These are phyloP conservation scores for Pithys albifrons DNA, from an alignment of 2,113 vertebrate genomes.

Conservation along the genomic window DNA sequence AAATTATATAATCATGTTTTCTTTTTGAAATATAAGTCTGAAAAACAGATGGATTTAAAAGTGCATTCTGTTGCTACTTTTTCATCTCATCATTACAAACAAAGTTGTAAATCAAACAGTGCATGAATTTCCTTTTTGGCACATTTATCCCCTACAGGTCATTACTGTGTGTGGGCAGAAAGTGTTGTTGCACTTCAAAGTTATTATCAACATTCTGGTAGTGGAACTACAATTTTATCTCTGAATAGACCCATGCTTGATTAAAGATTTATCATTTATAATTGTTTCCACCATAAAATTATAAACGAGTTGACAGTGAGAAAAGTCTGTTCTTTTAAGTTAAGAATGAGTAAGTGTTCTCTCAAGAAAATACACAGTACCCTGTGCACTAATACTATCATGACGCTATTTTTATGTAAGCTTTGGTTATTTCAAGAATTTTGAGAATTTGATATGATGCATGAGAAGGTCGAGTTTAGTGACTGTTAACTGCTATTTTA, in stretches of 20 bases:
- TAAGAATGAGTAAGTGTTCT: not conserved
- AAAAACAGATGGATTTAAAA: constrained; percentile 54
- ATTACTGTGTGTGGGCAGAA: not conserved
- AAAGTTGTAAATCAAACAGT: constrained; percentile 43
- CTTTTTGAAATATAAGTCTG: constrained; percentile 10
- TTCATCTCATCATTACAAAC: constrained; percentile 41
- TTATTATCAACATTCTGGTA: not conserved
- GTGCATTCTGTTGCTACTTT: constrained; percentile 31
- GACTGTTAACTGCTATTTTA: no score
- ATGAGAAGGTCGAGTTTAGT: no score
- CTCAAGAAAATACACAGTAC: not conserved
- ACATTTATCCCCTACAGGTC: constrained; percentile 33
- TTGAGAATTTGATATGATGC: no score
- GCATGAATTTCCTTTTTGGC: constrained; percentile 38
- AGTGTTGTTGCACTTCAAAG: constrained; percentile 10
- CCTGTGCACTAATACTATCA: not conserved
- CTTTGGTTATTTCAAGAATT: not conserved
- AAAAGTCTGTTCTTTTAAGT: not conserved
- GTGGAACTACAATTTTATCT: constrained; percentile 14
- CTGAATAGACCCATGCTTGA: constrained; percentile 1
- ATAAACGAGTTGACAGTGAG: not conserved
- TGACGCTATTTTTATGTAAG: not conserved
- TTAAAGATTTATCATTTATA: constrained; percentile 24
- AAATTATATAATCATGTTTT: constrained; percentile 31
- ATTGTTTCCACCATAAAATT: not conserved